Evolutionary conservation across 1,140 invertebrate species (phyloP), one percentile per base, ranked within the genome.

Genomic region (Drosophila nikananu): DNA sequence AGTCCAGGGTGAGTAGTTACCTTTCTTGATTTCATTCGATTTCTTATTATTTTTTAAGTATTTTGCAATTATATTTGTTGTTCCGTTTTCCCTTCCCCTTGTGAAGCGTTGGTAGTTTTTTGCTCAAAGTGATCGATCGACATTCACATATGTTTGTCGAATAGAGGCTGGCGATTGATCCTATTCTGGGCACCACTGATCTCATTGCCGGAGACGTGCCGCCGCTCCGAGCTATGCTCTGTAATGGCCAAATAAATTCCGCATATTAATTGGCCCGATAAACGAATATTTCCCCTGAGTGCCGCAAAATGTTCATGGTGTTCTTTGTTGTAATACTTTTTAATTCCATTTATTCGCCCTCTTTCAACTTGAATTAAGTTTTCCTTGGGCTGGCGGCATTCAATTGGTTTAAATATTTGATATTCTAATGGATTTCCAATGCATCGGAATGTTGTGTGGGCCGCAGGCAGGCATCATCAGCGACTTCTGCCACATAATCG

Each of bases 361-460:
- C 74, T 55, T 77, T 77, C 74, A 68, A 77, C 73, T 66, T 77
- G 74, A 72, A 72, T 72, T 42, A 59, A 60, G 52, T 42, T 71
- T 37, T 19, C 30, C 2, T n/a, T 68, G 5, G 61, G 35, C 57
- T 4, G 39, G 21, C 68, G 39, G 21, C 68, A 37, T 55, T 61
- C 39, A 67, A 78, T 78, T 78, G 42, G 75, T 57, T 62, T 77
- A 62, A 78, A 78, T 78, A 70, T 78, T 77, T 70, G 75, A 61
- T 55, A 21, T 70, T 62, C 75, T 51, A 70, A 78, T 78, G 74
- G 73, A 78, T 70, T 78, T 70, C 21, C 41, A 52, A 59, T 77
- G 73, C 35, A 77, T 55, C 19, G 63, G 67, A 67, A 71, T 67
- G 35, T 55, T 13, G 35, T 27, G 25, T 27, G 6, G 15, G 17